Evolutionary conservation across 2,888 invertebrate genomes (phyloP).

Genomic region (Microplitis manilae): DNA sequence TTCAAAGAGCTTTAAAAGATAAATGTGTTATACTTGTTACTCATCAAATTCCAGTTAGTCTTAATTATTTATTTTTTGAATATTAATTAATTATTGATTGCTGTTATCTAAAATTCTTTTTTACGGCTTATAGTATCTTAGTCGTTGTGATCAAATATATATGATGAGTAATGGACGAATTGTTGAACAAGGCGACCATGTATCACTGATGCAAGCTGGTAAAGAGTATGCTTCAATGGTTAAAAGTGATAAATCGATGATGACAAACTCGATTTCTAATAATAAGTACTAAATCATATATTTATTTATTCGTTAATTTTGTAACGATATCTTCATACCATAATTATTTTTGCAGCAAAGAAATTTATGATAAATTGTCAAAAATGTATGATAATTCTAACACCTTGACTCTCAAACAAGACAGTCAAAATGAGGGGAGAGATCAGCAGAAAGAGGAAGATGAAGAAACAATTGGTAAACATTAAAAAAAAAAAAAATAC

Average conservation of each 20-base stretch:
- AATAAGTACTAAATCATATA: conserved; percentile 33
- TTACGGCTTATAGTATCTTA: conserved; percentile 71
- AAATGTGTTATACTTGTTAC: conserved; percentile 77
- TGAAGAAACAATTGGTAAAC: conserved; percentile 20
- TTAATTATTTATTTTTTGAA: conserved; percentile 5
- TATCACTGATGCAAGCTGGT: conserved; percentile 70
- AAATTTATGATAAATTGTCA: neutral
- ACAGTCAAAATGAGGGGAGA: neutral
- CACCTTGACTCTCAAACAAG: neutral
- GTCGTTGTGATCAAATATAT: conserved; percentile 75
- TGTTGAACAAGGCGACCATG: conserved; percentile 74
- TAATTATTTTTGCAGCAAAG: neutral
- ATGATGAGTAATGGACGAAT: conserved; percentile 75
- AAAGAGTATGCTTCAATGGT: conserved; percentile 66
- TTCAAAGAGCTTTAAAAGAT: conserved; percentile 72
- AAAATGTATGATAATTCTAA: conserved; percentile 2
- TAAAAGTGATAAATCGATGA: conserved; percentile 45
- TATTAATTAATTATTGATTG: neutral
- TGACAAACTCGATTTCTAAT: conserved; percentile 38
- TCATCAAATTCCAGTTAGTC: conserved; percentile 75
- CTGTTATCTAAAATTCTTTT: neutral
- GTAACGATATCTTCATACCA: neutral
- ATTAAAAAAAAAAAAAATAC: neutral
- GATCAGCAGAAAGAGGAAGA: conserved; percentile 18
- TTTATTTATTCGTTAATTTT: neutral